Percentiles rank a stretch among this genome's conserved stretches.
Conservation (phyloP, 2,113 vertebrate genomes). For the Jaculus jaculus region DNA sequence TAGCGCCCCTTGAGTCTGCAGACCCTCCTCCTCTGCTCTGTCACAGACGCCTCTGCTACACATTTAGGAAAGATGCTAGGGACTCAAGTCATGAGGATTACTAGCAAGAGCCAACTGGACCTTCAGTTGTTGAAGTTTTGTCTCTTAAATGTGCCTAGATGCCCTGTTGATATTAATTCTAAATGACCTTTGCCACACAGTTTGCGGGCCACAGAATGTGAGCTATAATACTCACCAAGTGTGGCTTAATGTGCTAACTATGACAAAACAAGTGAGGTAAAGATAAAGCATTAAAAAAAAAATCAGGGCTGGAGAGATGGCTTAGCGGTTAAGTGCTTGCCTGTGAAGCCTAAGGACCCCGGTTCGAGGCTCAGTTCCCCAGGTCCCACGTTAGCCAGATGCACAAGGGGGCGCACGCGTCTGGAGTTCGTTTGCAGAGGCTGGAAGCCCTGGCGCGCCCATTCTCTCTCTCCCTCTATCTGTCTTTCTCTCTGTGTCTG, state of each 20-base stretch:
- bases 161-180: not conserved
- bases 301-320: too few relatives aligned
- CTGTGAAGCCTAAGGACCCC: too few relatives aligned
- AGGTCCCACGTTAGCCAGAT: too few relatives aligned
- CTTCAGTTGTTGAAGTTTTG: not conserved
- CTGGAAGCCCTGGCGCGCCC: too few relatives aligned
- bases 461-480: too few relatives aligned
- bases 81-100: not conserved
- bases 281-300: not conserved
- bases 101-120: not conserved
- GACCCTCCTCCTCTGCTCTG: not conserved
- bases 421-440: too few relatives aligned
- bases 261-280: not conserved
- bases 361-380: too few relatives aligned
- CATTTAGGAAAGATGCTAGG: not conserved
- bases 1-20: not conserved
- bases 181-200: not conserved
- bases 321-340: too few relatives aligned
- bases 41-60: not conserved
- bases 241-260: not conserved
- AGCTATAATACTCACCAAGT: not conserved
- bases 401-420: too few relatives aligned
- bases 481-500: too few relatives aligned
- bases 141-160: not conserved
- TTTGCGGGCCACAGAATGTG: not conserved